A percentile compares a stretch with the other conserved stretches of the same genome.
Conservation (phyloP, 2,888 invertebrate species). For the Leptopterna dolabrata region DNA sequence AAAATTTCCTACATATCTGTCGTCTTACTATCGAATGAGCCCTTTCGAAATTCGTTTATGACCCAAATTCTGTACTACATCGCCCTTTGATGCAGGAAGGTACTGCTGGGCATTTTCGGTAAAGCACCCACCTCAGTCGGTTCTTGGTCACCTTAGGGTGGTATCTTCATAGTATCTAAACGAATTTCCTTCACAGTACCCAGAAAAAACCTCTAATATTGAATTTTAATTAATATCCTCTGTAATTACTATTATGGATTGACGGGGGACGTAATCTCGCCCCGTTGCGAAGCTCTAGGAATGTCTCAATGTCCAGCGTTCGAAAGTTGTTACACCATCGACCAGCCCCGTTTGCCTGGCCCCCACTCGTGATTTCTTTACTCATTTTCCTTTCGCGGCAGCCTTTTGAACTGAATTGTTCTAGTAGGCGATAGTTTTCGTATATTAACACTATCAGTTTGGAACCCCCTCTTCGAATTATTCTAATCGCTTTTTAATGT, state of each 20-base stretch:
- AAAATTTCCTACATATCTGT: neutral
- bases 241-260: neutral
- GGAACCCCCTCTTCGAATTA: too few species aligned
- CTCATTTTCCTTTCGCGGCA: neutral
- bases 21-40: neutral
- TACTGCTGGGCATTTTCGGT: neutral
- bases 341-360: conserved; percentile 8
- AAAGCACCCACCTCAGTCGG: neutral
- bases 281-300: conserved; percentile 19
- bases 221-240: too few species aligned
- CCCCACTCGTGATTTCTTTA: neutral
- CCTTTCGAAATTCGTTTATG: neutral
- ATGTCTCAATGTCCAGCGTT: conserved; percentile 23
- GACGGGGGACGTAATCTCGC: neutral
- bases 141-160: neutral
- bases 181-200: too few species aligned
- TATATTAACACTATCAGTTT: too few species aligned
- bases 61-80: neutral
- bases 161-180: too few species aligned
- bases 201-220: too few species aligned
- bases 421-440: neutral
- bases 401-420: neutral
- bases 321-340: conserved; percentile 34
- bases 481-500: neutral
- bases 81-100: neutral